Evolutionary conservation across 2,113 vertebrate genomes (phyloP), one percentile per base, ranked within the genome.

Genomic region (Muscicapa adusta): DNA sequence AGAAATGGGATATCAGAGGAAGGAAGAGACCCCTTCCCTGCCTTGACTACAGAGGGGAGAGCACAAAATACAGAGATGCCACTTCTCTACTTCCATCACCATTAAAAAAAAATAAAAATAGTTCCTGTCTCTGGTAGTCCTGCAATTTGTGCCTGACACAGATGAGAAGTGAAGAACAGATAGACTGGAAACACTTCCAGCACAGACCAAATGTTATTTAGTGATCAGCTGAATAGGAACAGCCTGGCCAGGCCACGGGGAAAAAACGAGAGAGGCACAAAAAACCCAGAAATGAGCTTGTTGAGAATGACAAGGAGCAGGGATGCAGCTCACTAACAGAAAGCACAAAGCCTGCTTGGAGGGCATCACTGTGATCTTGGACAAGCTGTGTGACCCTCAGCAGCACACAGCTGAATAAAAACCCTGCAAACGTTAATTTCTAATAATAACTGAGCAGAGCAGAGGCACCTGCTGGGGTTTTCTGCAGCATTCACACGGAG

Each of bases 291-390:
- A 1, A 1, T 0, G 22, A 53, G 54, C 34, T 63, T 8, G 3
- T 4, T 6, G 1, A 14, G 58, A 36, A 0, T 1, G 17, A 7
- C 24, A n/a, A 9, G 60, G 4, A 26, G 14, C 5, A 2, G 29
- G 22, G 8, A 8, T 6, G 17, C 0, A 43, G 34, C 16, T 77
- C n/a, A 19, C 6, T 18, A 9, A 20, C 5, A 60, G 29, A 54
- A 43, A 2, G 6, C 31, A 48, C 28, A 47, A 26, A 14, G 13
- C 33, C 58, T 34, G 24, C 8, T 33, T 18, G 38, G 56, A 73
- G 33, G n/a, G n/a, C 67, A 60, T 3, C 18, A 2, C 0, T 5
- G 33, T 18, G 56, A 18, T 6, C 47, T 10, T 18, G 12, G 47
- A 3, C 24, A 38, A 58, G 31, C 20, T 54, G 25, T 16, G 0